Evolutionary conservation across 2,797 vertebrate species (phyloP).

Genomic region (Brachyrhaphis roseni): DNA sequence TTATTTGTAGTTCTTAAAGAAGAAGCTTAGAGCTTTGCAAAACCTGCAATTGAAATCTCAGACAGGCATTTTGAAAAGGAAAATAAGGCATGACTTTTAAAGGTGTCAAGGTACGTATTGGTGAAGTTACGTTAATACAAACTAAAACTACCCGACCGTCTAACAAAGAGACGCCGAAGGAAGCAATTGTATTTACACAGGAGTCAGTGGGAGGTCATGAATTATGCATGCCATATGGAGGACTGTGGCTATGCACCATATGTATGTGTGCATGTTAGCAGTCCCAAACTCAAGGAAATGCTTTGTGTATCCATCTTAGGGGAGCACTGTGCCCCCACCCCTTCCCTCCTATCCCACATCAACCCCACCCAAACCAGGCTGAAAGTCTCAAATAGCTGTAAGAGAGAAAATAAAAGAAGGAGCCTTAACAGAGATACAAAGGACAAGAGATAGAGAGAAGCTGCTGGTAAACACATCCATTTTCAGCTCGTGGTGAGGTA

Average conservation of each 20-base stretch:
- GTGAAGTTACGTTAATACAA: conserved; percentile 17
- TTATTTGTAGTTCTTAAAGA: neutral
- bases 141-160: conserved; percentile 8
- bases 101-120: conserved; percentile 16
- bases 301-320: conserved; percentile 31
- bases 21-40: neutral
- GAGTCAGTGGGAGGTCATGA: conserved; percentile 66
- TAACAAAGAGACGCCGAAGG: conserved; percentile 47
- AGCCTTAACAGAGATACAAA: conserved; percentile 27
- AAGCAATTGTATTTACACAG: conserved; percentile 65
- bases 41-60: neutral
- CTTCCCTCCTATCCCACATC: neutral
- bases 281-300: conserved; percentile 45
- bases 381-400: conserved; percentile 37
- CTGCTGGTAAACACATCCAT: conserved; percentile 71
- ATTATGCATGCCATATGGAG: conserved; percentile 65
- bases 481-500: conserved; percentile 61
- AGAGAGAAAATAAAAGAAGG: conserved; percentile 42
- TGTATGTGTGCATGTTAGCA: conserved; percentile 45
- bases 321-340: conserved; percentile 27
- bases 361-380: conserved; percentile 24
- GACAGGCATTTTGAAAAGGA: too few species aligned
- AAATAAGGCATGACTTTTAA: conserved; percentile 8
- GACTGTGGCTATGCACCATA: conserved; percentile 25
- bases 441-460: conserved; percentile 28